Evolutionary conservation across 92 coral and sea anemone species (phyloP).

Genomic region (Zoanthus solanderi): DNA sequence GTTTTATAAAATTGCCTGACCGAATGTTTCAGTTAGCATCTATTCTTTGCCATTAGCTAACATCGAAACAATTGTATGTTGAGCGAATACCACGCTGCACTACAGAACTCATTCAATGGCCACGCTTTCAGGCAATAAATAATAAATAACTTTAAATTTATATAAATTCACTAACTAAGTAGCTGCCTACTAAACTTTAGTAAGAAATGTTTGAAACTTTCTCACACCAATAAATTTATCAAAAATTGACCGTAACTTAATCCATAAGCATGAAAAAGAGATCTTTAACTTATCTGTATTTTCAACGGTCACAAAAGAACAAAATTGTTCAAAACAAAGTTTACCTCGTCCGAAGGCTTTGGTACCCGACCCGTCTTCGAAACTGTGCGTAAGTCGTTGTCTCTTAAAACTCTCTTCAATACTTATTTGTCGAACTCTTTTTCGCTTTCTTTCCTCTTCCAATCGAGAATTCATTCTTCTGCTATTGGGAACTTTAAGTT

Average conservation of each 20-base stretch:
- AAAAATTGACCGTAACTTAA: not conserved
- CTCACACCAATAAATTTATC: not conserved
- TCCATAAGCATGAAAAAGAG: not conserved
- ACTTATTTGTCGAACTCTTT: conserved; percentile 86
- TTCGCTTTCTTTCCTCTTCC: conserved; percentile 80
- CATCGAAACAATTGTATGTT: too few species aligned
- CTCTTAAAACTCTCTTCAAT: conserved; percentile 93
- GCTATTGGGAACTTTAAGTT: not conserved
- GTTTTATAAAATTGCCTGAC: too few species aligned
- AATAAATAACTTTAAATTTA: conserved; percentile 11
- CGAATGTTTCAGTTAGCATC: too few species aligned
- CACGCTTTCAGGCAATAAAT: conserved; percentile 5
- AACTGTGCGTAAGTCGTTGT: conserved; percentile 53
- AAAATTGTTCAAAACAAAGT: not conserved
- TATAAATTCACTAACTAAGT: not conserved
- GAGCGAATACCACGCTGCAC: not conserved
- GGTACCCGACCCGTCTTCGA: not conserved
- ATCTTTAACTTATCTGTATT: not conserved
- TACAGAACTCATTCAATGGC: not conserved
- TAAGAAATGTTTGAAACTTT: not conserved
- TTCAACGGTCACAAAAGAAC: not conserved
- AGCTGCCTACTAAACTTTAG: not conserved
- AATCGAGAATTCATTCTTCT: conserved; percentile 74
- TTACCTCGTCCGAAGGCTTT: conserved; percentile 27
- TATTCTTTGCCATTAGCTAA: too few species aligned